Percentiles rank a stretch among this genome's conserved stretches.
Evolutionary conservation across 2,888 invertebrate species (phyloP).

Genomic region (Perizoma affinitatum): DNA sequence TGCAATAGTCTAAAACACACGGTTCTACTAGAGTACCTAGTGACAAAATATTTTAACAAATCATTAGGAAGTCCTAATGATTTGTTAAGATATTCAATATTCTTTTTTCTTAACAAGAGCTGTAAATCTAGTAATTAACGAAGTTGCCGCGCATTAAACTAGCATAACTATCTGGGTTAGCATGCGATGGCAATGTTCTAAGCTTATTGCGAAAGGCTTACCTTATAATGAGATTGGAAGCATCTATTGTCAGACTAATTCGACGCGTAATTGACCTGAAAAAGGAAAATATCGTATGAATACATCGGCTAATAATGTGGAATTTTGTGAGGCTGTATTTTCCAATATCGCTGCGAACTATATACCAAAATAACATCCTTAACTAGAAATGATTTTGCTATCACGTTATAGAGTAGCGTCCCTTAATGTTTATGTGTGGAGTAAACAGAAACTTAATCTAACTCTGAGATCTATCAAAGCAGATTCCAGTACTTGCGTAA

Average conservation of each 20-base stretch:
- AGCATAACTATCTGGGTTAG: constrained; percentile 25
- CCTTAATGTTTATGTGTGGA: too few species aligned
- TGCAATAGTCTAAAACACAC: not conserved
- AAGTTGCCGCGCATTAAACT: constrained; percentile 35
- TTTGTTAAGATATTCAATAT: too few species aligned
- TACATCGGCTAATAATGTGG: constrained; percentile 7
- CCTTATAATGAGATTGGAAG: constrained; percentile 52
- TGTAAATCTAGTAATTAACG: constrained; percentile 24
- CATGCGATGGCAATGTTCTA: constrained; percentile 28
- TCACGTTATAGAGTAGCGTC: too few species aligned
- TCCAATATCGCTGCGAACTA: too few species aligned
- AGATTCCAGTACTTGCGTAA: too few species aligned
- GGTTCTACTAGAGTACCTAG: not conserved
- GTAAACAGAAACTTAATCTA: too few species aligned
- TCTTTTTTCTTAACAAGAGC: constrained; percentile 18
- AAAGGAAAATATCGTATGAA: constrained; percentile 49
- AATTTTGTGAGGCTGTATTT: too few species aligned
- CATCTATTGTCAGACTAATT: constrained; percentile 49
- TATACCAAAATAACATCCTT: too few species aligned
- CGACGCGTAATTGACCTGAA: constrained; percentile 70
- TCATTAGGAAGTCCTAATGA: too few species aligned
- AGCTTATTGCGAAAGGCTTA: constrained; percentile 44
- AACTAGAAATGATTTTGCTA: too few species aligned
- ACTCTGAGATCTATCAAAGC: too few species aligned
- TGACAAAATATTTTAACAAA: too few species aligned